Conservation (phyloP, 2,888 invertebrate genomes). For the Linnaemya vulpina region DNA sequence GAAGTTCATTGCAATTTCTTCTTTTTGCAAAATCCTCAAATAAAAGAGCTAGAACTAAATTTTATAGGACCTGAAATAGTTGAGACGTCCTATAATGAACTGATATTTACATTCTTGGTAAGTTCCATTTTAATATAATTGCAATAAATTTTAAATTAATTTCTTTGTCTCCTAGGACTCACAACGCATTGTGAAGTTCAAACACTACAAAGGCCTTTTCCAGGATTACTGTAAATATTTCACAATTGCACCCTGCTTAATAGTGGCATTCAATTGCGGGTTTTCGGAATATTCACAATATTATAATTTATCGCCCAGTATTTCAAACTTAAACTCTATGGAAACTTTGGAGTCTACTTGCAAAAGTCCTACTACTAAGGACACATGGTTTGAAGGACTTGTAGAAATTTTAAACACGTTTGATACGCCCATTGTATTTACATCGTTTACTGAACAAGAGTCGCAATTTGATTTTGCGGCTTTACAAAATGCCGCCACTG, state of each 20-base stretch:
- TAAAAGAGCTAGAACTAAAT: constrained; percentile 74
- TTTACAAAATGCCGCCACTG: constrained; percentile 62
- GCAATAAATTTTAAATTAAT: not conserved
- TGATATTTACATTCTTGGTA: constrained; percentile 49
- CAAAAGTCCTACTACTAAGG: not conserved
- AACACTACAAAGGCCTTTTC: constrained; percentile 71
- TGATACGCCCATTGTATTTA: constrained; percentile 78
- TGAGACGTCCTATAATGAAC: constrained; percentile 3
- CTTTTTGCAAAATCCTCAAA: constrained; percentile 75
- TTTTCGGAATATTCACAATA: constrained; percentile 73
- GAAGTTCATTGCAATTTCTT: constrained; percentile 76
- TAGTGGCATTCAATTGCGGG: constrained; percentile 78
- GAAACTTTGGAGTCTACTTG: constrained; percentile 3
- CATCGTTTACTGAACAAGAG: constrained; percentile 76
- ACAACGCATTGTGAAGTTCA: constrained; percentile 62
- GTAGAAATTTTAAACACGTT: constrained; percentile 73
- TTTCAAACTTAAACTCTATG: constrained; percentile 26
- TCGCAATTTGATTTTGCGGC: constrained; percentile 76
- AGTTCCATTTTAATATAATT: constrained; percentile 1
- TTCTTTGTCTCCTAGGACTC: constrained; percentile 52
- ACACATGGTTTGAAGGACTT: constrained; percentile 74
- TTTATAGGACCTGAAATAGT: constrained; percentile 77
- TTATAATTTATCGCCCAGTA: constrained; percentile 6
- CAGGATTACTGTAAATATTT: constrained; percentile 70
- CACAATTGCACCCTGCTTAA: constrained; percentile 73